Evolutionary conservation across 2,797 vertebrate genomes (phyloP).

Genomic region (Oophaga sylvatica): DNA sequence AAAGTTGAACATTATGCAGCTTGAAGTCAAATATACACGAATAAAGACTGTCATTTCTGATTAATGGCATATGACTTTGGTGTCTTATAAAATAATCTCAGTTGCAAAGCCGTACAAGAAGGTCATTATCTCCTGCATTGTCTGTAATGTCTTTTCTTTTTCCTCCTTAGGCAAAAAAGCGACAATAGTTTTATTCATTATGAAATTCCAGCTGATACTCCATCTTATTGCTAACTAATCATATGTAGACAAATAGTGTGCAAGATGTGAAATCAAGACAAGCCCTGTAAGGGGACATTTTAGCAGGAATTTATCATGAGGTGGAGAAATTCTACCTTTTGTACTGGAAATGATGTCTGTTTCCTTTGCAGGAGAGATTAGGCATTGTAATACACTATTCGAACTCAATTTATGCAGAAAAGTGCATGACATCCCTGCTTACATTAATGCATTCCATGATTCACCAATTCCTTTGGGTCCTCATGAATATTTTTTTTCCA

Average conservation of each 20-base stretch:
- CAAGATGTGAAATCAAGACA: conserved; percentile 44
- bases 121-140: conserved; percentile 76
- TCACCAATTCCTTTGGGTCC: conserved; percentile 65
- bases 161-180: conserved; percentile 63
- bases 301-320: conserved; percentile 63
- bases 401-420: conserved; percentile 66
- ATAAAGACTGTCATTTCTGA: conserved; percentile 88
- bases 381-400: conserved; percentile 66
- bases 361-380: conserved; percentile 67
- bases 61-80: conserved; percentile 85
- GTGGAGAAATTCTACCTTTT: conserved; percentile 58
- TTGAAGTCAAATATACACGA: conserved; percentile 86
- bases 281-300: conserved; percentile 63
- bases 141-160: conserved; percentile 70
- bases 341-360: conserved; percentile 62
- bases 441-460: conserved; percentile 69
- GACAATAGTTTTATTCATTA: conserved; percentile 64
- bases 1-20: conserved; percentile 87
- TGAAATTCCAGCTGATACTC: conserved; percentile 62
- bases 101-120: conserved; percentile 78
- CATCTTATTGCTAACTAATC: conserved; percentile 66
- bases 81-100: conserved; percentile 77
- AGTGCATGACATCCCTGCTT: conserved; percentile 64
- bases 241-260: conserved; percentile 59
- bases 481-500: conserved; percentile 63